Evolutionary conservation across 2,113 vertebrate species (phyloP).

Genomic region (Dromas ardeola): DNA sequence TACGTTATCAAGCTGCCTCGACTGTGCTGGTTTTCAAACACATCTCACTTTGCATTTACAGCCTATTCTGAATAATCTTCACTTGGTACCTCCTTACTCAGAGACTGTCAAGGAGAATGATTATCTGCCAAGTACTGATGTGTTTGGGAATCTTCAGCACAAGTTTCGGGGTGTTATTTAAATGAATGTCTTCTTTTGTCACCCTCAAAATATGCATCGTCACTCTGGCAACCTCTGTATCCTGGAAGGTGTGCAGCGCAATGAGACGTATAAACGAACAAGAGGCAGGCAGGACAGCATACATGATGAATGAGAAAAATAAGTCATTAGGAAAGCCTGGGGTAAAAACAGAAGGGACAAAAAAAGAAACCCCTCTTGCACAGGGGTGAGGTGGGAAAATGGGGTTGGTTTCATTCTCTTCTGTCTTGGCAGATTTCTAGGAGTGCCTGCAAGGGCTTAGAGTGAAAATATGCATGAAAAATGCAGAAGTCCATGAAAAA

Average conservation of each 20-base stretch:
- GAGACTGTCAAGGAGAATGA: not conserved
- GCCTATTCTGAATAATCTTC: not conserved
- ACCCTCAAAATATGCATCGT: not conserved
- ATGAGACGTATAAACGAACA: not conserved
- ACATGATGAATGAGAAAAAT: not conserved
- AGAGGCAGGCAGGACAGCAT: not conserved
- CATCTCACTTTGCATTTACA: not conserved
- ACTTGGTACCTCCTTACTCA: not conserved
- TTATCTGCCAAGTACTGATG: not conserved
- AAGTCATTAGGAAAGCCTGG: not conserved
- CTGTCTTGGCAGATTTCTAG: not conserved
- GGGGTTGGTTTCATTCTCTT: not conserved
- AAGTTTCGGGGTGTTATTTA: not conserved
- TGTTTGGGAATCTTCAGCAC: conserved; percentile 5
- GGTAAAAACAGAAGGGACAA: not conserved
- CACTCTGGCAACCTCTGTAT: not conserved
- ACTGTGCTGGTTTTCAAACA: not conserved
- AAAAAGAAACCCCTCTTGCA: not conserved
- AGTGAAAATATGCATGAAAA: not conserved
- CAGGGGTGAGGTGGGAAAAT: not conserved
- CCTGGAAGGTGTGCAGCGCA: not conserved
- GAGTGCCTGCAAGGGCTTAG: not conserved
- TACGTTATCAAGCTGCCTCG: not conserved
- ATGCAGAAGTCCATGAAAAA: not conserved
- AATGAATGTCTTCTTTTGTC: not conserved